Base-by-base conservation (phyloP, 2,113 vertebrate species). In the Macroglossus sobrinus region DNA sequence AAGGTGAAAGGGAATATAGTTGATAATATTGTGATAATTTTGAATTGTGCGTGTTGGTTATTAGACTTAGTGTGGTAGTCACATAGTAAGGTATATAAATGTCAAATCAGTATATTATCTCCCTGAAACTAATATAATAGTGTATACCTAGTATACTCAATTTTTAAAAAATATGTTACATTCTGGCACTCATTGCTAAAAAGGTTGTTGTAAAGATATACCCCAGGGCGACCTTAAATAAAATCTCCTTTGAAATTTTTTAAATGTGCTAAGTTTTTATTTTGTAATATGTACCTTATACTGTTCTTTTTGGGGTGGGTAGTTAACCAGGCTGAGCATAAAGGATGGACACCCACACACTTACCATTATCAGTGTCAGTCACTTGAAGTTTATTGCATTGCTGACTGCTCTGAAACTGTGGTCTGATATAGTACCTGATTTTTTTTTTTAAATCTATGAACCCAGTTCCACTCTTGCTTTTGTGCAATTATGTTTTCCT, bases 201-300 rank as follows among this genome's bases (percentile, higher is more conserved):
- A 76, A 12, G 15, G 35, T 61, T 75, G 4, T 55, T 59, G 16
- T 18, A 45, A 53, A 69, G 47, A 14, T 57, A 45, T 5, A 59
- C 45, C 59, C n/a, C 2, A 30, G 33, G 33, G n/a, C 55, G 12
- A 15, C 22, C 89, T 85, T 90, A 63, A 72, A 55, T 72, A 57
- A 89, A 63, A 81, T 33, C 16, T 19, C 45, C 61, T 89, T 72
- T 33, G 40, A 74, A 63, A 76, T 28, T 76, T 33, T 91, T 79
- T 28, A 86, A 35, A 79, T 33, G 7, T 35, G n/a, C 33, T 26
- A 12, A 71, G 30, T 59, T 11, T 21, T 8, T 26, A 14, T 19
- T 86, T 93, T 38, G 8, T 43, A 75, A 75, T 75, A 75, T 47
- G 43, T 19, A 75, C 43, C 40, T 16, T 47, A 47, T 45, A 47